Conservation (phyloP, 2,113 vertebrate species). For the Xerus inauris region DNA sequence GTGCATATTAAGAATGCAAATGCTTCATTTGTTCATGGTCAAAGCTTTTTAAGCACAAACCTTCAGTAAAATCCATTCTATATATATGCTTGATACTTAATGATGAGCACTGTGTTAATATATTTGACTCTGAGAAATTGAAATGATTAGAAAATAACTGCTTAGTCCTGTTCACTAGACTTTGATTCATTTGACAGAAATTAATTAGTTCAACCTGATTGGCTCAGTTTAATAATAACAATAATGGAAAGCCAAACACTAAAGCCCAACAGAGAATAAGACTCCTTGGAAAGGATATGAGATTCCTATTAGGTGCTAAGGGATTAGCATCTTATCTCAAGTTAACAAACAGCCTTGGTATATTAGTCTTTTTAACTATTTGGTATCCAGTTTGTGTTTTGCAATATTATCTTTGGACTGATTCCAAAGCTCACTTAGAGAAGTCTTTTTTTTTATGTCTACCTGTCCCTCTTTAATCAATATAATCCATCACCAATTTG, state of each 20-base stretch:
- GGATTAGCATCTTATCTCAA: conserved; percentile 74
- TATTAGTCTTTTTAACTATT: conserved; percentile 60
- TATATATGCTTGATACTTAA: not conserved
- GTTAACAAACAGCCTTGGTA: conserved; percentile 57
- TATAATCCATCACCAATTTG: conserved; percentile 59
- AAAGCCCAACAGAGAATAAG: conserved; percentile 53
- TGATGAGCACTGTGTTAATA: not conserved
- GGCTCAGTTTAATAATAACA: conserved; percentile 62
- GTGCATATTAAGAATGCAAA: conserved; percentile 44
- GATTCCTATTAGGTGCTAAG: conserved; percentile 53
- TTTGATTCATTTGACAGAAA: conserved; percentile 73
- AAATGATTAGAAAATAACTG: conserved; percentile 63
- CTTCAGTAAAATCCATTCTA: not conserved
- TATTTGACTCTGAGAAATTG: conserved; percentile 39
- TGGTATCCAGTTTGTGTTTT: not conserved
- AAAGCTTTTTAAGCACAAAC: not conserved
- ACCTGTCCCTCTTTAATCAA: conserved; percentile 58
- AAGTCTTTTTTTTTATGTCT: not conserved
- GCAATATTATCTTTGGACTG: not conserved
- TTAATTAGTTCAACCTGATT: conserved; percentile 77
- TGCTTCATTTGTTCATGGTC: conserved; percentile 9
- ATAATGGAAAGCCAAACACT: not conserved
- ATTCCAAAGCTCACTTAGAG: conserved; percentile 35
- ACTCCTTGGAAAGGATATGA: conserved; percentile 56
- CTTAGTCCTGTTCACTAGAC: not conserved